Evolutionary conservation across 2,888 invertebrate genomes (phyloP), one percentile per base, ranked within the genome.

Genomic region (Epistrophe eligans): DNA sequence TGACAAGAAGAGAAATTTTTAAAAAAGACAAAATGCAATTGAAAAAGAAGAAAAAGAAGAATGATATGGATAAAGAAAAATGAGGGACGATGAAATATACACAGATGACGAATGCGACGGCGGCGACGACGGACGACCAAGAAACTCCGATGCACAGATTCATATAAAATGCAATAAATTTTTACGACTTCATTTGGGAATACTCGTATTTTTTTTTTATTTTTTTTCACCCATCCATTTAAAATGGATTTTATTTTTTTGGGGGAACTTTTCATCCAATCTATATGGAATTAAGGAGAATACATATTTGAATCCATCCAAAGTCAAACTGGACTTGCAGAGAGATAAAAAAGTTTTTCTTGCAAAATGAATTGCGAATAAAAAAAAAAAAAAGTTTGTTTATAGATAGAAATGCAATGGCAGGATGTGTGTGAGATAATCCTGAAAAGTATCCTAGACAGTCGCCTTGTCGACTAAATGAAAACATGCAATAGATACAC

Each of bases 91-190:
- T 52, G 24, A 11, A 52, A 52, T 52, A 24, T 11, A 19, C 3
- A 17, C 2, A 32, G 0, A 55, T 40, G 62, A 67, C 70, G 55
- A n/a, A 0, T 2, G 19, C 4, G 7, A 15, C 8, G 48, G 48
- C 11, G 17, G 50, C n/a, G 8, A 17, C 10, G 55, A 35, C 35
- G 62, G 48, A 60, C 1, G 58, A 45, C 43, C 17, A 38, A 38
- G 40, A 62, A 62, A 62, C 62, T 62, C 40, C 40, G 40, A 62
- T 62, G 62, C 43, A 62, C 24, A 64, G 71, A 85, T 85, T 77
- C 88, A 84, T 81, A 81, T 77, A 79, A 81, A 88, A 88, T 88
- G 84, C 84, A 88, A 88, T 84, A 88, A 84, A 88, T 88, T 88
- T 84, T 88, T 88, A 88, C 88, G 84, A 88, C 88, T 84, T 84